Conservation (phyloP, 2,797 vertebrate species). For the Phataginus tricuspis region DNA sequence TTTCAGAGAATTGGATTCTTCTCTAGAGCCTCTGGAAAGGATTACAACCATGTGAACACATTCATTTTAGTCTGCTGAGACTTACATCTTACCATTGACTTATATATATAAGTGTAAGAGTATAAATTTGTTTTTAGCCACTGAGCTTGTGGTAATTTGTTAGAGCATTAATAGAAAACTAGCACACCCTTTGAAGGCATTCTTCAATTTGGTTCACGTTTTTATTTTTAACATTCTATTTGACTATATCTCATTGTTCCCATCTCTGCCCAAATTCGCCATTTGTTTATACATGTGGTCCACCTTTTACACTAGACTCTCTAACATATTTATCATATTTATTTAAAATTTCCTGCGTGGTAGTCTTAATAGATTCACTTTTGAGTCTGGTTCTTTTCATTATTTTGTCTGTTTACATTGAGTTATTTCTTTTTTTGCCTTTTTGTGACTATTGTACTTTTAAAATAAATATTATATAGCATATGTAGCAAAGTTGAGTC, state of each 20-base stretch:
- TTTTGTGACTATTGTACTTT: background rate
- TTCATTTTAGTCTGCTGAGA: background rate
- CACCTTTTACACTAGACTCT: background rate
- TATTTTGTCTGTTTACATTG: background rate
- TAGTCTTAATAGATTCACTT: background rate
- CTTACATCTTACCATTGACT: background rate
- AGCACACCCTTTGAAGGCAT: background rate
- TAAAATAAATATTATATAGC: background rate
- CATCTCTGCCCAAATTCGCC: background rate
- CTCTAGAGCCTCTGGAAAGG: background rate
- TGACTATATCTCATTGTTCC: background rate
- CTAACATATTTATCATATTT: background rate
- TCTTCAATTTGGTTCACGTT: background rate
- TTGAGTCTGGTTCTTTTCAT: background rate
- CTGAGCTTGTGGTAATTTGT: background rate
- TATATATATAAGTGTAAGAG: background rate
- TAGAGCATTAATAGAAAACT: background rate
- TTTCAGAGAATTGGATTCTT: background rate
- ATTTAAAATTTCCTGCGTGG: background rate
- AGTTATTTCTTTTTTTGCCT: background rate
- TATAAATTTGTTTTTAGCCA: background rate
- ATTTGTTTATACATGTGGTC: background rate
- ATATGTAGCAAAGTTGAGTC: background rate
- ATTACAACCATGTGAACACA: background rate
- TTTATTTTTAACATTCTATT: background rate